A percentile compares a stretch with the other conserved stretches of the same genome.
phyloP scores from a whole-genome alignment of 2,113 vertebrate genomes.

The Tringa solitaria region DNA sequence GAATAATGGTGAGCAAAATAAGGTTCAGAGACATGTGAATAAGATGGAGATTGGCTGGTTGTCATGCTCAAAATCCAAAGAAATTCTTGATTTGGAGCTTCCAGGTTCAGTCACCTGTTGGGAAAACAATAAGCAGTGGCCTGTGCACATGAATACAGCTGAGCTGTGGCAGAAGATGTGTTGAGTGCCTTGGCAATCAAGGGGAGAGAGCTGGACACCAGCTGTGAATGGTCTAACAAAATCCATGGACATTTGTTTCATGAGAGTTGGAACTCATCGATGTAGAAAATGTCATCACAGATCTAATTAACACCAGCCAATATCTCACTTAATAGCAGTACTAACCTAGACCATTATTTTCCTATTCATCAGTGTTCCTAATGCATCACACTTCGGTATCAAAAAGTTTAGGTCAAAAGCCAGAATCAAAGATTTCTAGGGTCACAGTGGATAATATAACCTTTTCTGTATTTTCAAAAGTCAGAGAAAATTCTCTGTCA shows the following conservation, averaged over 20 bases:
- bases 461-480: constrained; percentile 31
- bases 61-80: not conserved
- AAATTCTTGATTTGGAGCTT: not conserved
- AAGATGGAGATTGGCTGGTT: not conserved
- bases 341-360: constrained; percentile 39
- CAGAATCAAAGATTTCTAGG: constrained; percentile 33
- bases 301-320: constrained; percentile 5
- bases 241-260: not conserved
- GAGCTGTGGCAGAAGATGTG: not conserved
- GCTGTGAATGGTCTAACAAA: not conserved
- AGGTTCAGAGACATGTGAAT: not conserved
- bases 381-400: not conserved
- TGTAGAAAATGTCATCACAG: not conserved
- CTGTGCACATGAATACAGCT: not conserved
- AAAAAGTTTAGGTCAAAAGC: constrained; percentile 40
- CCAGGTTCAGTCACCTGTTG: not conserved
- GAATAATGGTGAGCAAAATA: not conserved
- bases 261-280: not conserved
- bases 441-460: not conserved
- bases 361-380: constrained; percentile 8
- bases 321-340: not conserved
- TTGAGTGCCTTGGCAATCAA: not conserved
- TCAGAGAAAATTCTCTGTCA: constrained; percentile 17
- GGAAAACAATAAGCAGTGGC: not conserved
- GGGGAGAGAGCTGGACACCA: not conserved